phyloP scores from a whole-genome alignment of 2,797 vertebrate genomes.

The Pitangus sulphuratus region DNA sequence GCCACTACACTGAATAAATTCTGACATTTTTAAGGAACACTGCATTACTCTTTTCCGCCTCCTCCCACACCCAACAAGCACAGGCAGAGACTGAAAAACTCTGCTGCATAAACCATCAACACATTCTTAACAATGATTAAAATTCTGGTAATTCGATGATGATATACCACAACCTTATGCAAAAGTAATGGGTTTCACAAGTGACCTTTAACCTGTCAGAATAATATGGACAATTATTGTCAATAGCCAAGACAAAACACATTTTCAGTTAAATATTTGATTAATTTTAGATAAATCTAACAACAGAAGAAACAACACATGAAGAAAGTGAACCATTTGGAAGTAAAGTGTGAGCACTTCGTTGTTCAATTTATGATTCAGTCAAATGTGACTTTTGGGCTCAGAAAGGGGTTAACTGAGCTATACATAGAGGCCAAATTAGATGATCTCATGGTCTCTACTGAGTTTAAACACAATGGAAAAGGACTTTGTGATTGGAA shows the following conservation, averaged over 20 bases:
- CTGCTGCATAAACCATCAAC: background rate
- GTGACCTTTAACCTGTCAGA: background rate
- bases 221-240: background rate
- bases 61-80: background rate
- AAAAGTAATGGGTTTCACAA: background rate
- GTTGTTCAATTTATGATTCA: background rate
- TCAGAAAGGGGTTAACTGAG: slow-evolving; percentile 32
- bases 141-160: background rate
- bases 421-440: background rate
- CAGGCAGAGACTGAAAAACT: background rate
- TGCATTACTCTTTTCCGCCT: background rate
- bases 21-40: background rate
- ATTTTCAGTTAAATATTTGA: background rate
- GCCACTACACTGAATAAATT: background rate
- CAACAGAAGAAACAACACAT: background rate
- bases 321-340: background rate
- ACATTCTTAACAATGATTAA: background rate
- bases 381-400: background rate
- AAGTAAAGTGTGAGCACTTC: background rate
- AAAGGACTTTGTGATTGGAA: slow-evolving; percentile 48
- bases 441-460: slow-evolving; percentile 61
- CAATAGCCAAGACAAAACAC: background rate
- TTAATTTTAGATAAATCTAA: background rate
- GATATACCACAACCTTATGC: background rate
- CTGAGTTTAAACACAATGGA: slow-evolving; percentile 38